A percentile compares a stretch with the other conserved stretches of the same genome.
These are phyloP conservation scores for Labeo rohita DNA, from an alignment of 2,113 vertebrate species.

Conservation along the genomic window DNA sequence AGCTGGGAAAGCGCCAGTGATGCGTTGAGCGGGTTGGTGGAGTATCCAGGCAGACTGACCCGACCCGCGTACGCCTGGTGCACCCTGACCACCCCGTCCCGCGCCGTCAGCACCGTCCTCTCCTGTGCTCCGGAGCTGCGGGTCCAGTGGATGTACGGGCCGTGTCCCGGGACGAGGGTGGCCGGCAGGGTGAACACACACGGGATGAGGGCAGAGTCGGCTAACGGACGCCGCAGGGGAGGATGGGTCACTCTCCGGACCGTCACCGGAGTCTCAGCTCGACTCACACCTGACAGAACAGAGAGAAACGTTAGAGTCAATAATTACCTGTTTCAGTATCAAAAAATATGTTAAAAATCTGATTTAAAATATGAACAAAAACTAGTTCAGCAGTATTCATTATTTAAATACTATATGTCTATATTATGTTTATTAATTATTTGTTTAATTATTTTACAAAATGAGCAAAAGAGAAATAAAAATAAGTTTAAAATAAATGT, in stretches of 20 bases:
- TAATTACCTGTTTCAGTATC: too few species aligned
- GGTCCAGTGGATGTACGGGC: slow-evolving; percentile 88
- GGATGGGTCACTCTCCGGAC: slow-evolving; percentile 81
- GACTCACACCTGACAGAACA: slow-evolving; percentile 70
- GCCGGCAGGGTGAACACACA: slow-evolving; percentile 82
- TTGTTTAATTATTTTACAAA: too few species aligned
- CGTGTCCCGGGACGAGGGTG: slow-evolving; percentile 56
- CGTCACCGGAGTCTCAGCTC: slow-evolving; percentile 77
- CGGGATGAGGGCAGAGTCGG: slow-evolving; percentile 83
- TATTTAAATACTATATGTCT: too few species aligned
- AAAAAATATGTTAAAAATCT: too few species aligned
- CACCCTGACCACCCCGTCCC: slow-evolving; percentile 87
- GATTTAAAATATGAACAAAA: too few species aligned
- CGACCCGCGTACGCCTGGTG: slow-evolving; percentile 86
- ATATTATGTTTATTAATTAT: too few species aligned
- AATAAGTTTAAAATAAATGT: too few species aligned
- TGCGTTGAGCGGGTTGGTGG: slow-evolving; percentile 80
- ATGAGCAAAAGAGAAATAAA: too few species aligned
- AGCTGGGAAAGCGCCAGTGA: slow-evolving; percentile 82
- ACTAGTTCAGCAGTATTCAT: too few species aligned
- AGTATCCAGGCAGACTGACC: slow-evolving; percentile 81
- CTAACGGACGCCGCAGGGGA: slow-evolving; percentile 74
- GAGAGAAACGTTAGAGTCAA: neutral
- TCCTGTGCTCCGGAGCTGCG: slow-evolving; percentile 76
- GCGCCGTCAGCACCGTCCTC: slow-evolving; percentile 82